Base-by-base conservation (phyloP, 2,888 invertebrate genomes). In the Xanthia icteritia region DNA sequence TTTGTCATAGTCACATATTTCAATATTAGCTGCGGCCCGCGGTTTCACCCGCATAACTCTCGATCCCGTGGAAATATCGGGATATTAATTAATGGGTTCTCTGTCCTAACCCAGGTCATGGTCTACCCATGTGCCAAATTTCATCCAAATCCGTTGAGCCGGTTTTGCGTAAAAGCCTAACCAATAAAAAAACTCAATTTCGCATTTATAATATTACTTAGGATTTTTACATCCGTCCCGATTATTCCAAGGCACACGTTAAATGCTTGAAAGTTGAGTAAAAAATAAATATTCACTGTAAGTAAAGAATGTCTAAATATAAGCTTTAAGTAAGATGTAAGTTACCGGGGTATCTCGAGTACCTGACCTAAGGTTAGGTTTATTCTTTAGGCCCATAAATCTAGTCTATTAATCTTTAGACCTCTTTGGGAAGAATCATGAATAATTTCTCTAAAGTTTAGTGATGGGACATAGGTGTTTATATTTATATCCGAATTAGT, bases 371-470 rank as follows among this genome's bases (percentile, higher is more conserved):
- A 39, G 17, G 23, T 66, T 51, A 39, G 66, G 70, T 60, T 69
- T 66, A 68, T 56, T 65, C 60, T 58, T 74, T 45, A 60, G 51
- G 64, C 27, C 39, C 61, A 64, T 79, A 83, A 86, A 86, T 78
- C 63, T 39, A 45, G 39, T 3, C 65, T 64, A 72, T 79, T 86
- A 39, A 81, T 74, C 70, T 64, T 45, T 45, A 31, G 63, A 63
- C 45, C 67, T 70, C n/a, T 61, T 48, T 17, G n/a, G 17, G n/a
- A 51, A 71, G 51, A 71, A 72, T 48, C 31, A 48, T 77, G 39
- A 65, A n/a, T 66, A 71, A 51, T 23, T 73, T 73, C 39, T 27
- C 3, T 23, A 13, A 31, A 70, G 11, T 61, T 42, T 69, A 45
- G 36, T 65, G 36, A 48, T 60, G 64, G 36, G 63, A 58, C 5